Percentiles rank a stretch among this genome's conserved stretches.
Evolutionary conservation across 1,140 invertebrate genomes (phyloP).

Genomic region (Ceratosolen fusciceps): DNA sequence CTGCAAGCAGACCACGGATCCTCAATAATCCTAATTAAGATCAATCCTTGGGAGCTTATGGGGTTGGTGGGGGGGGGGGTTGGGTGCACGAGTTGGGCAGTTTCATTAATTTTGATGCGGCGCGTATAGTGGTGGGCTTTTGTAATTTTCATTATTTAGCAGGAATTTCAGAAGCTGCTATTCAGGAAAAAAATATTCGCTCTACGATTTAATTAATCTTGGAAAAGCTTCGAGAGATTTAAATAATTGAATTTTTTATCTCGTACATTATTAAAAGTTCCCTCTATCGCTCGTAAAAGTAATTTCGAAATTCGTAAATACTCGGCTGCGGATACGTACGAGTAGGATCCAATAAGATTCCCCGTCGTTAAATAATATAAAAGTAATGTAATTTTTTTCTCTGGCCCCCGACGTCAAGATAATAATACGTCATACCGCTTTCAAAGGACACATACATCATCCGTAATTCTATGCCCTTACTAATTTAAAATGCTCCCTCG

Average conservation of each 20-base stretch:
- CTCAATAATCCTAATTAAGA: conserved; percentile 46
- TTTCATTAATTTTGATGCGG: conserved; percentile 36
- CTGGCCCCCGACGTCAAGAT: no score
- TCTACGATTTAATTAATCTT: conserved; percentile 31
- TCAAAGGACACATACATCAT: no score
- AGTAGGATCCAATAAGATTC: not conserved
- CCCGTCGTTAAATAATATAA: not conserved
- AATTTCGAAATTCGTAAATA: not conserved
- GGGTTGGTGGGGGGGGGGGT: no score
- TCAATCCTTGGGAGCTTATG: conserved; percentile 3
- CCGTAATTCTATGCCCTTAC: no score
- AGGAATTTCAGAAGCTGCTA: conserved; percentile 8
- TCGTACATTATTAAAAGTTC: conserved; percentile 9
- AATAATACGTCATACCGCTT: no score
- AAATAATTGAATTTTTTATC: conserved; percentile 40
- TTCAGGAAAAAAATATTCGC: conserved; percentile 14
- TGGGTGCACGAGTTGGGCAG: no score
- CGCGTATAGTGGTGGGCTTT: not conserved
- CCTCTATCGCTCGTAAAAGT: not conserved
- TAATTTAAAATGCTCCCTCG: no score
- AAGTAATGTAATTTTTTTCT: not conserved
- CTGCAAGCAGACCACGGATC: not conserved
- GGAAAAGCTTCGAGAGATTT: conserved; percentile 2
- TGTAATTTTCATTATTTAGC: conserved; percentile 31
- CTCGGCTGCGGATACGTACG: not conserved